Evolutionary conservation across 1,140 invertebrate genomes (phyloP).

Genomic region (Sarcophaga peregrina): DNA sequence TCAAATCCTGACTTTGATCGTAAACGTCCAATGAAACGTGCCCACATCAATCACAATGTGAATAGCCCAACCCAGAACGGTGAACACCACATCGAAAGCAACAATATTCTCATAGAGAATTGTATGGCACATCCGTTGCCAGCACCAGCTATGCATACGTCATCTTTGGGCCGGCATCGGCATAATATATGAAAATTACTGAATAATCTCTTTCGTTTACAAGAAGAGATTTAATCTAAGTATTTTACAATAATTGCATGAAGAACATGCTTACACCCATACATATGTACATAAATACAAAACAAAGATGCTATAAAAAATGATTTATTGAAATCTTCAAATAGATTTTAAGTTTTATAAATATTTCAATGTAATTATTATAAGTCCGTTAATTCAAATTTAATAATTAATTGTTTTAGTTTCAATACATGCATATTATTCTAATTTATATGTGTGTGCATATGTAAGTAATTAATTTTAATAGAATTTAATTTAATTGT

Average conservation of each 20-base stretch:
- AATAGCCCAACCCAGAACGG: conserved; percentile 51
- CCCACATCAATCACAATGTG: conserved; percentile 53
- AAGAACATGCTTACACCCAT: too few species aligned
- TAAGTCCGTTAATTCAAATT: not conserved
- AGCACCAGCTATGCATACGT: conserved; percentile 55
- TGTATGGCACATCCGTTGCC: conserved; percentile 42
- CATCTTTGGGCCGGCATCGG: conserved; percentile 62
- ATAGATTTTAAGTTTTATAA: conserved; percentile 10
- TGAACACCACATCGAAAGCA: conserved; percentile 47
- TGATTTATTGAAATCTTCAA: conserved; percentile 8
- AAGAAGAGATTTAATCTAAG: conserved; percentile 45
- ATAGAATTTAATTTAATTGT: conserved; percentile 4
- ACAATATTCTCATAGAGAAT: conserved; percentile 55
- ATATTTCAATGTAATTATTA: not conserved
- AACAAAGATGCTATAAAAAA: conserved; percentile 6
- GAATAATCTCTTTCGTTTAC: conserved; percentile 47
- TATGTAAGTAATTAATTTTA: not conserved
- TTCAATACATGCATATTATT: not conserved
- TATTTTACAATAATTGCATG: not conserved
- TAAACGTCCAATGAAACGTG: conserved; percentile 63
- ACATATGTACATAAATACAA: not conserved
- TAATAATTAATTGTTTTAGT: not conserved
- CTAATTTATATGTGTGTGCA: not conserved
- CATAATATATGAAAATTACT: conserved; percentile 53
- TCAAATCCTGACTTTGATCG: conserved; percentile 48